Evolutionary conservation across 2,888 invertebrate species (phyloP), one percentile per base, ranked within the genome.

Genomic region (Eristalinus aeneus): DNA sequence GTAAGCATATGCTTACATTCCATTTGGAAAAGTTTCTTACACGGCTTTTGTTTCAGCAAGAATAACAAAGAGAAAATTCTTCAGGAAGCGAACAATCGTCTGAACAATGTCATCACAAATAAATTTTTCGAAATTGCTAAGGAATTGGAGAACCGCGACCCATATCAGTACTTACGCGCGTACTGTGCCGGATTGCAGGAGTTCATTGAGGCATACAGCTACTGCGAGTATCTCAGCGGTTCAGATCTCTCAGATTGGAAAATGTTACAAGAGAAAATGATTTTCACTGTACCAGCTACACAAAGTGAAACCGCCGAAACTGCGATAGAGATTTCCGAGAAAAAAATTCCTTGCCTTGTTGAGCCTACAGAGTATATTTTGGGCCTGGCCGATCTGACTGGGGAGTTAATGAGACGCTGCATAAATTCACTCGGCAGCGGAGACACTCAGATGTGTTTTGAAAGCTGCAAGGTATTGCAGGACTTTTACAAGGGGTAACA

Each of bases 321-420:
- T 12, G 1, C n/a, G 9, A 9, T 1, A 54, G 27, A 36, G n/a
- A 60, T 12, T 1, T 12, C 39, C 2, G 79, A 85, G 39, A 80
- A 58, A 9, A 71, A 58, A 0, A 22, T 87, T 1, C 2, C 12
- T 10, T 87, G 83, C 1, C 53, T 90, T 16, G 89, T 95, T 8
- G 92, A 94, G 16, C 93, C 93, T 3, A 90, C 90, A 20, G 95
- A 95, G 88, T 95, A 94, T 65, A 93, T 98, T 90, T 92, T 98
- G 54, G 98, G 98, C 0, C 92, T 98, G 39, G 96, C 96, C 0
- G 98, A 98, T 93, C 93, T 98, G 32, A 97, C 97, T 0, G 98
- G 98, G 0, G 98, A 98, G 92, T 91, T 98, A 58, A 98, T 98
- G 98, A 94, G 98, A 67, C 95, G 96, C 88, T 97, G 97, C 72